Evolutionary conservation across 30 jellyfish, hydroid and myxozoan species (phyloP).

Genomic region (Pseudorhiza aurosa): DNA sequence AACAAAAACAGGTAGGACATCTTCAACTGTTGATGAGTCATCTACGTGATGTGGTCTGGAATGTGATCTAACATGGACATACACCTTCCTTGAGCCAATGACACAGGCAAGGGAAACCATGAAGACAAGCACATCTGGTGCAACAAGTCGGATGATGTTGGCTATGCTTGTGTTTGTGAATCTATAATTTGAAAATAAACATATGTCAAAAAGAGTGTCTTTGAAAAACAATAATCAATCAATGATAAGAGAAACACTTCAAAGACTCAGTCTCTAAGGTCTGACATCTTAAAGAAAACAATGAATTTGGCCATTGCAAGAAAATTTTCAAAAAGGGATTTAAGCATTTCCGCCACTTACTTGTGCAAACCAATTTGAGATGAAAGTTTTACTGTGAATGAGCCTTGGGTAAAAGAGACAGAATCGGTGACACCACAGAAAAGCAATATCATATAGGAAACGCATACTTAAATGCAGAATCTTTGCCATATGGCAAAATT

Average conservation of each 20-base stretch:
- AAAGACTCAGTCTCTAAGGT: too few species aligned
- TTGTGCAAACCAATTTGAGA: conserved; percentile 75
- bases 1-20: conserved; percentile 74
- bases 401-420: neutral
- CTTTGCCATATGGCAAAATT: too few species aligned
- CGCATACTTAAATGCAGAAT: too few species aligned
- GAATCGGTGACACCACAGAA: too few species aligned
- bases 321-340: too few species aligned
- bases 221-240: too few species aligned
- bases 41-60: conserved; percentile 30
- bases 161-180: conserved; percentile 55
- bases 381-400: conserved; percentile 35
- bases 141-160: conserved; percentile 86
- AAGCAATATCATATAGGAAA: too few species aligned
- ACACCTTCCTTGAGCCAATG: conserved; percentile 65
- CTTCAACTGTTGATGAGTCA: conserved; percentile 64
- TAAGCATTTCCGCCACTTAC: conserved; percentile 27
- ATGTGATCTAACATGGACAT: conserved; percentile 46
- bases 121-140: conserved; percentile 92
- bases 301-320: too few species aligned
- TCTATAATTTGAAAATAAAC: conserved; percentile 26
- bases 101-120: conserved; percentile 80
- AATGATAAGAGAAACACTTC: too few species aligned
- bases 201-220: too few species aligned
- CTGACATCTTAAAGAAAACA: too few species aligned